phyloP scores from a whole-genome alignment of 2,113 vertebrate species.

The Enhydra lutris region DNA sequence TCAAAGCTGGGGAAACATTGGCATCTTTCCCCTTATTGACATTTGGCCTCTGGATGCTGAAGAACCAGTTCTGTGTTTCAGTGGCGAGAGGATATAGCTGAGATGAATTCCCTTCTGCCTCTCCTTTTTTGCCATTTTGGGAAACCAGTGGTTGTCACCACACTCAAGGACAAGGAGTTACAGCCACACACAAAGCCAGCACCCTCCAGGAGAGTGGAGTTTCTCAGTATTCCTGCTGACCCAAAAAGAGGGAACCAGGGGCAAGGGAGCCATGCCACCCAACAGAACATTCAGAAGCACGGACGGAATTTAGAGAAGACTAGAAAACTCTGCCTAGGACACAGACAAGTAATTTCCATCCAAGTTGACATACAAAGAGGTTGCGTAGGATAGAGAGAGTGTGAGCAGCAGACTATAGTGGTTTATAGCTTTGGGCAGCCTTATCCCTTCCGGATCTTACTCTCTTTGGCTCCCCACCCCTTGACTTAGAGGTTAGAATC shows the following conservation, averaged over 20 bases:
- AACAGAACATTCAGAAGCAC: not conserved
- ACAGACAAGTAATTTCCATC: not conserved
- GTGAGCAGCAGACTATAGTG: not conserved
- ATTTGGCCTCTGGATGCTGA: constrained; percentile 29
- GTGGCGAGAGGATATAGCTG: not conserved
- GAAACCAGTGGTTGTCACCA: not conserved
- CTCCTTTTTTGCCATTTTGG: constrained; percentile 1
- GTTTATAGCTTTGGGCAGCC: not conserved
- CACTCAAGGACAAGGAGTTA: not conserved
- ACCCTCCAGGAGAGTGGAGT: not conserved
- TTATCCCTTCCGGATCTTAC: not conserved
- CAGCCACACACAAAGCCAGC: not conserved
- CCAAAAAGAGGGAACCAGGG: not conserved
- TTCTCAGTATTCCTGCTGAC: not conserved
- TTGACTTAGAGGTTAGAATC: not conserved
- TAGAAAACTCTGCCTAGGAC: constrained; percentile 26
- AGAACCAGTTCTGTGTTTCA: constrained; percentile 21
- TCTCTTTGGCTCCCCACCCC: not conserved
- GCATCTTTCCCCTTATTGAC: constrained; percentile 55
- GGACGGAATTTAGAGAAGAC: not conserved
- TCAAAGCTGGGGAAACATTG: constrained; percentile 41
- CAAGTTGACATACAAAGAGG: not conserved
- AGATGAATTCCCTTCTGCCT: not conserved
- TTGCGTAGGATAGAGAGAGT: not conserved
- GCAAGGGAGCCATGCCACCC: not conserved